These are phyloP conservation scores for Collichthys lucidus DNA, from an alignment of 2,113 vertebrate genomes.

Conservation along the genomic window DNA sequence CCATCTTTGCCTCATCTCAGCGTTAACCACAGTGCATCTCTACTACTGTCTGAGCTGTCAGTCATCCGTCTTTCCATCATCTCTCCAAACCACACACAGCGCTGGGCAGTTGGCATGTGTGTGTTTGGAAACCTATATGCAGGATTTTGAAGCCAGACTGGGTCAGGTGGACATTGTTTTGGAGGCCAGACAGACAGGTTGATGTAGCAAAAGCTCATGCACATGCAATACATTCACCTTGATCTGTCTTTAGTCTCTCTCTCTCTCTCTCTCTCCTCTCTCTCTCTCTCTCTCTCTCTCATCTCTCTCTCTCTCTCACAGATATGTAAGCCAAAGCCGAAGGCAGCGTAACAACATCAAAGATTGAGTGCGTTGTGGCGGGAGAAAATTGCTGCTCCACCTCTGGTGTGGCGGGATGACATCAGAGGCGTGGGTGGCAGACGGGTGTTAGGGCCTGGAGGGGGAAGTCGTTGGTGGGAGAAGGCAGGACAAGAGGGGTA, in stretches of 20 bases:
- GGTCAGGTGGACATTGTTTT: slow-evolving; percentile 48
- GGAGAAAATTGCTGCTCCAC: slow-evolving; percentile 67
- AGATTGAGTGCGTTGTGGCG: slow-evolving; percentile 57
- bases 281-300: neutral
- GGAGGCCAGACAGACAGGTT: slow-evolving; percentile 15
- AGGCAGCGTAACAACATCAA: slow-evolving; percentile 69
- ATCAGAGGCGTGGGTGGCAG: slow-evolving; percentile 59
- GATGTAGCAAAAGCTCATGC: slow-evolving; percentile 1
- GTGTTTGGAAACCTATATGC: slow-evolving; percentile 24
- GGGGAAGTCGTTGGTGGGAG: slow-evolving; percentile 40
- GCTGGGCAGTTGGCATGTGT: neutral
- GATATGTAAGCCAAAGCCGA: slow-evolving; percentile 32
- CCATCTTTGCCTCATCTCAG: slow-evolving; percentile 45
- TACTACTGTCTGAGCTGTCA: slow-evolving; percentile 53
- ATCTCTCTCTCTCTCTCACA: neutral
- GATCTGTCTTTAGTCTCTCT: slow-evolving; percentile 29
- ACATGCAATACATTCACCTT: slow-evolving; percentile 25
- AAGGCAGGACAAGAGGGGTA: slow-evolving; percentile 39
- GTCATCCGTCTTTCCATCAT: slow-evolving; percentile 44
- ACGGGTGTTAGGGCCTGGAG: slow-evolving; percentile 41
- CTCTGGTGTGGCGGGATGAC: slow-evolving; percentile 59
- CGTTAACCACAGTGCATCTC: slow-evolving; percentile 40
- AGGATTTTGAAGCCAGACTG: slow-evolving; percentile 14
- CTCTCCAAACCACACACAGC: neutral
- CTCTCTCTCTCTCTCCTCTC: neutral